Evolutionary conservation across 2,797 vertebrate species (phyloP), one percentile per base, ranked within the genome.

Genomic region (Semaprochilodus insignis): DNA sequence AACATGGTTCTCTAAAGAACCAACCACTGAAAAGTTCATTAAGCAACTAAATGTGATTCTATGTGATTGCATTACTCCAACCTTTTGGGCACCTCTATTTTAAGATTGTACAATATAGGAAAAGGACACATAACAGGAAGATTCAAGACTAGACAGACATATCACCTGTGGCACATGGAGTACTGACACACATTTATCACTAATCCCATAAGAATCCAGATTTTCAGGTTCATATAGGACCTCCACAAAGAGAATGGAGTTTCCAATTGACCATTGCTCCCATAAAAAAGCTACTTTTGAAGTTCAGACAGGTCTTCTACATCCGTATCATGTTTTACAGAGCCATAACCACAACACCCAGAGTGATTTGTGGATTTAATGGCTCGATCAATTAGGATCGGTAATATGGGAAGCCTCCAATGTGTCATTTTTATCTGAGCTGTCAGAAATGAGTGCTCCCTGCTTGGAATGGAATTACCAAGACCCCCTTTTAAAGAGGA

Each of bases 381-480:
- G 25, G 17, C 5, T 74, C 74, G 54, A 54, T 74, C 69, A 75
- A 75, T 80, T 65, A 71, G 2, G 62, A 66, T 74, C 8, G 11
- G 63, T 57, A 54, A 48, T 54, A 40, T 27, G 78, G 40, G 65
- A 51, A 57, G 27, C 59, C 27, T 44, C 67, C 25, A 54, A 70
- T 74, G 40, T 75, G 78, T 78, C 52, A 81, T 44, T 82, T 80
- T 82, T 69, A 80, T 70, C 66, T 67, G 54, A 25, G 36, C 54
- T 83, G 79, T 65, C 57, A 59, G 66, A 16, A 74, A 82, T 27
- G 54, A 79, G 15, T 19, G 52, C 60, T 62, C 40, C 25, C 77
- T 77, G 73, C 55, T 27, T n/a, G 15, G 57, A 71, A 55, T 25
- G 48, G 75, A 83, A 78, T 78, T 0, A 62, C 57, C 57, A 80